These are phyloP conservation scores for Enteromius argenteus DNA, from an alignment of 2,797 vertebrate species.

Conservation along the genomic window DNA sequence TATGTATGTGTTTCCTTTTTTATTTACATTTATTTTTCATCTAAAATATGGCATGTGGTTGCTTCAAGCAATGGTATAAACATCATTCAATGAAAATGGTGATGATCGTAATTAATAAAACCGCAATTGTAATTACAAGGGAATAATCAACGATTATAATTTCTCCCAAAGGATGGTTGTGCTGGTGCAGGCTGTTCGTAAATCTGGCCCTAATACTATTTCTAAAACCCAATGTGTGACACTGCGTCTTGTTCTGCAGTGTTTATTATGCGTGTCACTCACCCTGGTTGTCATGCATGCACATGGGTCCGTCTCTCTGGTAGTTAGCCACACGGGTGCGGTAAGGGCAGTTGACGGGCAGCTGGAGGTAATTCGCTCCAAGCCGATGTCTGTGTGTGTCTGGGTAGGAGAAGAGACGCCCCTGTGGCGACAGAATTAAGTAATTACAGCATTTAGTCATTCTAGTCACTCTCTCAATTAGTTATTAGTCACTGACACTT, in stretches of 20 bases:
- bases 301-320: constrained; percentile 96
- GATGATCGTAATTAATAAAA: too few relatives aligned
- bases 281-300: constrained; percentile 92
- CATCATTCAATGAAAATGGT: too few relatives aligned
- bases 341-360: constrained; percentile 95
- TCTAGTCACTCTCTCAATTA: not conserved
- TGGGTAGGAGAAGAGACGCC: constrained; percentile 92
- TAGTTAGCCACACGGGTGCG: constrained; percentile 89
- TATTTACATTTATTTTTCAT: too few relatives aligned
- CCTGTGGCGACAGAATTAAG: constrained; percentile 70
- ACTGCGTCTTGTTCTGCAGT: not conserved
- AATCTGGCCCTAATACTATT: not conserved
- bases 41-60: too few relatives aligned
- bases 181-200: not conserved
- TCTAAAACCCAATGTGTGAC: not conserved
- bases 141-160: too few relatives aligned
- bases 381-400: constrained; percentile 95
- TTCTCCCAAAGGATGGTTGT: not conserved
- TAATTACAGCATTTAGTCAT: not conserved
- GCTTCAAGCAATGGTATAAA: too few relatives aligned
- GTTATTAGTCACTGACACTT: not conserved
- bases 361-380: constrained; percentile 93
- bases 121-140: too few relatives aligned
- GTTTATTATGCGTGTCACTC: not conserved
- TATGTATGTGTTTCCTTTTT: too few relatives aligned